Evolutionary conservation across 1,140 invertebrate genomes (phyloP), one percentile per base, ranked within the genome.

Genomic region (Drosophila truncata): DNA sequence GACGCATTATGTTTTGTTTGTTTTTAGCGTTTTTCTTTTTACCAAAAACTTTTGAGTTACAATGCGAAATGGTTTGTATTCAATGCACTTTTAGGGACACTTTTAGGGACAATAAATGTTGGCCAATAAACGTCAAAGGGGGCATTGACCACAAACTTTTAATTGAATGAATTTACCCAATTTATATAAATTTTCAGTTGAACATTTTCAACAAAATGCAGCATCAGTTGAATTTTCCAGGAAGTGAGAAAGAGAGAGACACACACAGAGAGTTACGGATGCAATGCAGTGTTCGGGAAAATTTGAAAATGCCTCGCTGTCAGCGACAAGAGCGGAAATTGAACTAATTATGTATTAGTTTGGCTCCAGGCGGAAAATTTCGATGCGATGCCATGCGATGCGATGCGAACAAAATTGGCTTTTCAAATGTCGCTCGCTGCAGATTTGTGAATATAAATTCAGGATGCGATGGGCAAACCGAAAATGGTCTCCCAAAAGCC

Each of bases 1-100:
- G 80, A 84, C 85, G 85, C 84, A 88, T 88, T 90, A 84, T 88
- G 78, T 75, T 81, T 81, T 67, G 65, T 66, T 71, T 50, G 60
- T 54, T 25, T 58, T 67, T 44, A n/a, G 10, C 60, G n/a, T 3
- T 46, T 35, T 61, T 33, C n/a, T 44, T 37, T 25, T 18, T 18
- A 16, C 29, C 20, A 61, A 75, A 82, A 59, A 70, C n/a, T 69
- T 69, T 62, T 18, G 14, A 47, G 31, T 72, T 64, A 67, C 74
- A 63, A 35, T 49, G 18, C 49, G 35, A 67, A 65, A 65, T 58
- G 64, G 67, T 76, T 74, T 37, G 70, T 64, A 42, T 58, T 55
- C 76, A 82, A 65, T 64, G 59, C 25, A 63, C 37, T 59, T 62
- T 37, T 31, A 27, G 20, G 31, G 16, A 25, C 41, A 31, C 16